A percentile compares a stretch with the other conserved stretches of the same genome.
These are phyloP conservation scores for Ips typographus DNA, from an alignment of 1,140 invertebrate genomes.

Conservation along the genomic window DNA sequence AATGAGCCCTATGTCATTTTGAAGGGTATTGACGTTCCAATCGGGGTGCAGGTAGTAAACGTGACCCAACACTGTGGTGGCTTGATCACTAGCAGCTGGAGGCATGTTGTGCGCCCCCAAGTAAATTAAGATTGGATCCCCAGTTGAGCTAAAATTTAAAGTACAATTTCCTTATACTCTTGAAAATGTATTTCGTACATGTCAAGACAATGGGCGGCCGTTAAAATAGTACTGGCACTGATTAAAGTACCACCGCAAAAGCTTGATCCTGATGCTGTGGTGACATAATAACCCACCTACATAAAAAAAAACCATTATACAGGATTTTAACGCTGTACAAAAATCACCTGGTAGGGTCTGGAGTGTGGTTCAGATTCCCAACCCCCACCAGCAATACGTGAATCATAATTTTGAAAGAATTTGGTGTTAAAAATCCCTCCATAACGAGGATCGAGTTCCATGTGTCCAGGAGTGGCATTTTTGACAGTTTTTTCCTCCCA, in stretches of 20 bases:
- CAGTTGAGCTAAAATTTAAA: slow-evolving; percentile 10
- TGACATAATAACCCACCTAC: slow-evolving; percentile 10
- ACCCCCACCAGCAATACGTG: slow-evolving; percentile 16
- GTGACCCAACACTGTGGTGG: not conserved
- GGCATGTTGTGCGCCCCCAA: slow-evolving; percentile 24
- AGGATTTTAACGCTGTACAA: no score
- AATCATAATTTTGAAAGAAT: slow-evolving; percentile 11
- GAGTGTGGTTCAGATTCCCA: slow-evolving; percentile 23
- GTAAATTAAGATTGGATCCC: slow-evolving; percentile 8
- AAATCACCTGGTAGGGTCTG: slow-evolving; percentile 24
- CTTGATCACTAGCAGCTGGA: not conserved
- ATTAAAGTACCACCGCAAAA: slow-evolving; percentile 15
- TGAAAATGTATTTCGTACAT: not conserved
- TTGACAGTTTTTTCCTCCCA: slow-evolving; percentile 6
- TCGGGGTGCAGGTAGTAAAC: slow-evolving; percentile 7
- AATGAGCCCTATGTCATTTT: slow-evolving; percentile 17
- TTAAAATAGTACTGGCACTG: slow-evolving; percentile 2
- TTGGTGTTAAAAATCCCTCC: slow-evolving; percentile 13
- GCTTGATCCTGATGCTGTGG: not conserved
- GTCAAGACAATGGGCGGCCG: slow-evolving; percentile 13
- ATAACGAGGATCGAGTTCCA: slow-evolving; percentile 20
- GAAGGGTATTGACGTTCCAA: slow-evolving; percentile 2
- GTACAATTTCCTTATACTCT: not conserved
- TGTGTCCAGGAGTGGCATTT: slow-evolving; percentile 25
- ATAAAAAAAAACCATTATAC: not conserved